Conservation (phyloP, 2,797 vertebrate species). For the Gymnocypris eckloni region DNA sequence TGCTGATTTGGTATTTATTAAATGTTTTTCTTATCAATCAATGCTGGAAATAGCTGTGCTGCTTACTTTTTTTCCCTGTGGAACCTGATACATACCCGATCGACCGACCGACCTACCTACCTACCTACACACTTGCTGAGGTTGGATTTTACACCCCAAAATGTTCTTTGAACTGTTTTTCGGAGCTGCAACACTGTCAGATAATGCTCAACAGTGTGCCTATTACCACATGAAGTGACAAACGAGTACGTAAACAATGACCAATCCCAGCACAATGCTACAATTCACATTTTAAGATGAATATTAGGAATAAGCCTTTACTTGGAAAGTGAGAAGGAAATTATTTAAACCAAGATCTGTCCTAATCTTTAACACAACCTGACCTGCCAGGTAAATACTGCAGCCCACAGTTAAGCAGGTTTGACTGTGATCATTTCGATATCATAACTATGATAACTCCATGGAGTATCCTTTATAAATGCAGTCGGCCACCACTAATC, state of each 20-base stretch:
- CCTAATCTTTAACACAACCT: constrained; percentile 25
- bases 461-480: not conserved
- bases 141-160: not conserved
- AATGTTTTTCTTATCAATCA: not conserved
- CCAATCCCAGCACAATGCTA: not conserved
- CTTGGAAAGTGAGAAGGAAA: not conserved
- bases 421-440: not conserved
- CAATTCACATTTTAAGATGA: not conserved
- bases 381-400: not conserved
- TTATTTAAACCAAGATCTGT: not conserved
- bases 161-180: constrained; percentile 23
- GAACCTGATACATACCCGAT: not conserved
- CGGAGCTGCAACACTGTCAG: not conserved
- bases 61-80: not conserved
- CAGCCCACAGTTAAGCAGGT: not conserved
- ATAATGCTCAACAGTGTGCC: constrained; percentile 17
- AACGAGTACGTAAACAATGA: constrained; percentile 5
- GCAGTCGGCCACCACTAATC: not conserved
- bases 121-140: not conserved
- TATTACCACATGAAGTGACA: constrained; percentile 8
- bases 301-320: not conserved
- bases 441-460: not conserved
- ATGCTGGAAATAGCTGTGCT: not conserved
- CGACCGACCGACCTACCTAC: too few relatives aligned
- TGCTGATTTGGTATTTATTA: not conserved